Evolutionary conservation across 2,888 invertebrate genomes (phyloP), one percentile per base, ranked within the genome.

Genomic region (Drosophila anceps): DNA sequence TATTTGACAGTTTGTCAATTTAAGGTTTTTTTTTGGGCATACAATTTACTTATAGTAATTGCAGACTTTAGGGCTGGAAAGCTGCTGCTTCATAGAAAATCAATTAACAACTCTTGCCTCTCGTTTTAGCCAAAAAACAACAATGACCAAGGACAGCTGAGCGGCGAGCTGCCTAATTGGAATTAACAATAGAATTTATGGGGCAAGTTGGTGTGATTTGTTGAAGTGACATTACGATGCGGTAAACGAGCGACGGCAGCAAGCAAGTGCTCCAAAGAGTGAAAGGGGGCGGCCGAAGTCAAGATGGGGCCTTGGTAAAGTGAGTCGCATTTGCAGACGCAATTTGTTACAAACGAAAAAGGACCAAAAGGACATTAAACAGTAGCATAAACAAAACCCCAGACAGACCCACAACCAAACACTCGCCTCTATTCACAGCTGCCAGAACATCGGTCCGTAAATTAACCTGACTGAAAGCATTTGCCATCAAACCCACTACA

Each of bases 101-200:
- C 82, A 79, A 84, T 81, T 84, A 79, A 44, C 65, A 63, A 69
- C 64, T 65, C 68, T 66, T 24, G 41, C 43, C 43, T 46, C 43
- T 51, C 37, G 37, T 13, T 39, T 54, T 15, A 29, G 48, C n/a
- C 29, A 48, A 29, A 46, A 46, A 46, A 46, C 9, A 48, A 63
- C 60, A 63, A 43, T 73, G 64, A 54, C 67, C 69, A 84, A 84
- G 82, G 88, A 85, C 85, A 63, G 54, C 90, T 88, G 90, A 91
- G 86, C 84, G 85, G 88, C 88, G 82, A 73, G 74, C 91, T 91
- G 89, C 90, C 91, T 92, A 92, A 92, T 92, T 92, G 92, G 92
- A 91, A 92, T 92, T 92, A 92, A 91, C 92, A 90, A 87, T 83
- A 84, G 86, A 91, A 92, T 92, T 92, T 92, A 92, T 92, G 85